phyloP scores from a whole-genome alignment of 2,113 vertebrate species.

The Numenius arquata region DNA sequence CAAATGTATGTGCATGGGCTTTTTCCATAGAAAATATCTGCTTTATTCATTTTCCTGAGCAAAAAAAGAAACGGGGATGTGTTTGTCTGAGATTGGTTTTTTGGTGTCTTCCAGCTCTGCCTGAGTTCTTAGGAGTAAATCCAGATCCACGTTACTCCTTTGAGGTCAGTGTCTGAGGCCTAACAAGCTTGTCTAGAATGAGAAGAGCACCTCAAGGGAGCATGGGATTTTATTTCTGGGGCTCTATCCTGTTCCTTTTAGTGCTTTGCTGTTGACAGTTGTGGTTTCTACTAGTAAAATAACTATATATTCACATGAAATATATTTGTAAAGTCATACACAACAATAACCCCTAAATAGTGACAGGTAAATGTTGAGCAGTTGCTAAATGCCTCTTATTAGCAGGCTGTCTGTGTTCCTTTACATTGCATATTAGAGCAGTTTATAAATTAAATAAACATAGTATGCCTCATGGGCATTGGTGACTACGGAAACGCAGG shows the following conservation, averaged over 20 bases:
- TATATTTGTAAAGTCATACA: background rate
- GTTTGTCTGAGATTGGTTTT: too few species aligned
- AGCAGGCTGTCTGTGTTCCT: background rate
- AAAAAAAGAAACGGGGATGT: fast-evolving
- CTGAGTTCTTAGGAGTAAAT: background rate
- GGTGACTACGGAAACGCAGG: background rate
- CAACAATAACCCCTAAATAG: background rate
- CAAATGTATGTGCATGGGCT: background rate
- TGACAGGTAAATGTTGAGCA: background rate
- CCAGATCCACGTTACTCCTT: background rate
- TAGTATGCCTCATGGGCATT: background rate
- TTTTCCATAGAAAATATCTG: background rate
- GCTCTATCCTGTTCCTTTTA: background rate
- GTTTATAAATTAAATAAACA: background rate
- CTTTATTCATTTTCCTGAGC: background rate
- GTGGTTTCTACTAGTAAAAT: background rate
- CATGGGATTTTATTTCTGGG: background rate
- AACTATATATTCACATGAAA: background rate
- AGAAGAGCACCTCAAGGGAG: background rate
- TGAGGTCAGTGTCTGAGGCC: background rate
- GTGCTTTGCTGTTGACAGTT: background rate
- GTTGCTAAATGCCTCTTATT: background rate
- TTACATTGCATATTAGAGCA: background rate
- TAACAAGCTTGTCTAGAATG: background rate
- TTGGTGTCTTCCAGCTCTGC: too few species aligned